A percentile compares a stretch with the other conserved stretches of the same genome.
Conservation (phyloP, 2,888 invertebrate genomes). For the Ornithoptera alexandrae region DNA sequence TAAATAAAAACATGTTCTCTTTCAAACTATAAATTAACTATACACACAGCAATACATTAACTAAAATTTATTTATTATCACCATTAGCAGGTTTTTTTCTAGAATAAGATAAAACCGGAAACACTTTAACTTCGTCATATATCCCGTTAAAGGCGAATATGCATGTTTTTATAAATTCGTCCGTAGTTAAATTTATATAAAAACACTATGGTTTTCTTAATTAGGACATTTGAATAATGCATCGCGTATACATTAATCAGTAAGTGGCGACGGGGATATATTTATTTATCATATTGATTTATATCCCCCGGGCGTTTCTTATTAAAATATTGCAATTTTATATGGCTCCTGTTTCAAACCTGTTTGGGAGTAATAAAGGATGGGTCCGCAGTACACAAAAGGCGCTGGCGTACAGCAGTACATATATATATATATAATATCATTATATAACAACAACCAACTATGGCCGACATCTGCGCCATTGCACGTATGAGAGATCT, state of each 20-base stretch:
- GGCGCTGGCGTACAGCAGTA: slow-evolving; percentile 41
- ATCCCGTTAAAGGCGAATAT: slow-evolving; percentile 12
- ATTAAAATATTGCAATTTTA: slow-evolving; percentile 72
- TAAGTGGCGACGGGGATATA: slow-evolving; percentile 44
- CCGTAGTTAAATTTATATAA: slow-evolving; percentile 33
- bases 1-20: slow-evolving; percentile 7
- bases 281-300: slow-evolving; percentile 64
- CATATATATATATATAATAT: slow-evolving; percentile 43
- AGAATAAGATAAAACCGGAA: slow-evolving; percentile 4
- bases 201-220: slow-evolving; percentile 37
- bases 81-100: not conserved
- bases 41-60: slow-evolving; percentile 2
- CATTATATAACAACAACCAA: slow-evolving; percentile 47
- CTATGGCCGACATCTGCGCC: slow-evolving; percentile 43
- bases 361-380: slow-evolving; percentile 56
- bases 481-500: slow-evolving; percentile 59
- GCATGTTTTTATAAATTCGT: slow-evolving; percentile 20
- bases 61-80: slow-evolving; percentile 4
- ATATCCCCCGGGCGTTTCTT: slow-evolving; percentile 60
- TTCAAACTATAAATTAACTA: slow-evolving; percentile 5
- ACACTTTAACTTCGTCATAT: not conserved
- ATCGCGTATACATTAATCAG: slow-evolving; percentile 53
- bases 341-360: slow-evolving; percentile 58
- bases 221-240: slow-evolving; percentile 55
- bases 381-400: slow-evolving; percentile 31